Base-by-base conservation (phyloP, 2,888 invertebrate species). In the Drosophila suboccidentalis region DNA sequence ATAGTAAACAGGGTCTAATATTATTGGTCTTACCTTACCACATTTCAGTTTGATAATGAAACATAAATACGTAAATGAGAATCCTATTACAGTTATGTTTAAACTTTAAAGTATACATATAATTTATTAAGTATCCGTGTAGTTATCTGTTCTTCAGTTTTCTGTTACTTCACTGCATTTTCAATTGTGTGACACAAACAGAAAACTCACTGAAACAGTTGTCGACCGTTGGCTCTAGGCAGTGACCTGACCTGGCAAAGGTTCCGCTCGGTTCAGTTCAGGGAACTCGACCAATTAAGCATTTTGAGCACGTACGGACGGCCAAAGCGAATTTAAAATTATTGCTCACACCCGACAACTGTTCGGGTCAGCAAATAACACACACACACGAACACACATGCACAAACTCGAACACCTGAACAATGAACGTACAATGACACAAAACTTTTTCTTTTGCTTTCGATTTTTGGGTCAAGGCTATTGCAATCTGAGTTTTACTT, bases 271-370 rank as follows among this genome's bases (percentile, higher is more conserved):
- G 51, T 17, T 32, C 44, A 39, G 66, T 51, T 63, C 60, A 43
- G 58, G 50, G 73, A 66, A 64, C 61, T 68, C 70, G 50, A 44
- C 26, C 72, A 84, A 82, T 87, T 78, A 78, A 68, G 54, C 67
- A 82, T 75, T 84, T 71, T 73, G 61, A 65, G 65, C 82, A 82
- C 87, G 82, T 82, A 65, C 84, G 36, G 32, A 51, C 29, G 55
- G 43, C 41, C 76, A 57, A 57, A 64, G 50, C 65, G 57, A 66
- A 75, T 60, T 57, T 22, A 32, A 72, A 77, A 67, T 77, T 77
- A 75, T 77, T 67, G 55, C 51, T 39, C 64, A 64, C 58, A 39
- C 64, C 58, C 64, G 70, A 50, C 78, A 50, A 62, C 38, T 43
- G 63, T 71, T 62, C 57, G 39, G 70, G 77, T 80, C 83, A 67